Base-by-base conservation (phyloP, 1,140 invertebrate species). In the Delia radicum region DNA sequence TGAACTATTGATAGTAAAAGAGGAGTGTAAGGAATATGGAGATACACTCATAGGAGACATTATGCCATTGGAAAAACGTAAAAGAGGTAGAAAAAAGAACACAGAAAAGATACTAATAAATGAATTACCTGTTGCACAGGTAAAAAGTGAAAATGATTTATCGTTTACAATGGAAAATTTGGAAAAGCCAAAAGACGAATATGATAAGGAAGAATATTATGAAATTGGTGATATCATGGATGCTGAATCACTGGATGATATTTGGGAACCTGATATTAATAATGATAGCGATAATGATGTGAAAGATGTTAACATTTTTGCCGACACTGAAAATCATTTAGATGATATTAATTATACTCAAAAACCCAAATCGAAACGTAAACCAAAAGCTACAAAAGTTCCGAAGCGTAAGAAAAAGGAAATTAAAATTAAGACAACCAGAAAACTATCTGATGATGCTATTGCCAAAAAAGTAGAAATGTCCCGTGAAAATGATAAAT, bases 401-500 rank as follows among this genome's bases (percentile, higher is more conserved):
- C 5, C n/a, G 1, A 55, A 55, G 10, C 24, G 6, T 55, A 18
- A 18, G 24, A 55, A 55, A 55, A 55, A 55, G 21, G 18, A 55
- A 7, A 55, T 18, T 4, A 55, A 55, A 55, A 21, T 18, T 55
- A 55, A 24, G n/a, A n/a, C n/a, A n/a, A 55, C 18, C 18, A 55
- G 48, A 55, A 55, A 21, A 18, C 10, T 24, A n/a, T n/a, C n/a
- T n/a, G n/a, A n/a, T n/a, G n/a, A n/a, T n/a, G n/a, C n/a, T n/a
- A n/a, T n/a, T n/a, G n/a, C n/a, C n/a, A n/a, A n/a, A n/a, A 55
- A 55, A 55, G 48, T 21, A 5, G 21, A 55, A 21, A 55, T 55
- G 48, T 21, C 48, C 7, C 48, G 10, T 2, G 28, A 74, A 8
- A 24, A 75, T 24, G 48, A 76, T 73, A 61, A 73, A 31, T 73